phyloP scores from a whole-genome alignment of 2,888 invertebrate genomes.

The Elmis aenea region DNA sequence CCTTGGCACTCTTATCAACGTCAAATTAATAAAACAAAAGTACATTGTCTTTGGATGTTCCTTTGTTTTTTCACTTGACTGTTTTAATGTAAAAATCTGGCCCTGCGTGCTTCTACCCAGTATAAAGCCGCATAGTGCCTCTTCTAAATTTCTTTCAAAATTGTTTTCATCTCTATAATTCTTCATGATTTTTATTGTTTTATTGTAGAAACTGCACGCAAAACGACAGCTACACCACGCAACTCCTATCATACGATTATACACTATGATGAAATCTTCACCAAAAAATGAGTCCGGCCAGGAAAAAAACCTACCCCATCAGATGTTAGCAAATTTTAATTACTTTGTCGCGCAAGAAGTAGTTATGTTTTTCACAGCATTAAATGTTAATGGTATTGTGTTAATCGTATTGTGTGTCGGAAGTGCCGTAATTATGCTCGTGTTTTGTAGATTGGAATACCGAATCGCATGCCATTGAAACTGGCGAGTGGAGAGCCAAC shows the following conservation, averaged over 20 bases:
- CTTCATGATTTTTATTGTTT: conserved; percentile 3
- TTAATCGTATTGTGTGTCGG: neutral
- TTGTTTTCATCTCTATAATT: too few species aligned
- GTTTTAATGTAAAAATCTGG: too few species aligned
- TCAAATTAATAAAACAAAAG: too few species aligned
- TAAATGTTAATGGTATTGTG: conserved; percentile 38
- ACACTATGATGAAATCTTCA: conserved; percentile 35
- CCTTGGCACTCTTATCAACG: too few species aligned
- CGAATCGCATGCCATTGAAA: conserved; percentile 37
- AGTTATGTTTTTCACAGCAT: conserved; percentile 39
- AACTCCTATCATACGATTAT: conserved; percentile 37
- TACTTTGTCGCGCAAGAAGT: conserved; percentile 38
- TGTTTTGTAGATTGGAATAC: conserved; percentile 40
- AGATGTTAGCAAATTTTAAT: conserved; percentile 33
- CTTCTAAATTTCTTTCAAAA: too few species aligned
- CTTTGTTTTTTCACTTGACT: too few species aligned
- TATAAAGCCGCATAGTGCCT: too few species aligned
- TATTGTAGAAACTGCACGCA: conserved; percentile 34
- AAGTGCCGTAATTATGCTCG: neutral
- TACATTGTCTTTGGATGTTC: too few species aligned
- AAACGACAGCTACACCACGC: conserved; percentile 39
- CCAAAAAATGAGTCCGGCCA: conserved; percentile 22
- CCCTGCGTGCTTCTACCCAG: too few species aligned
- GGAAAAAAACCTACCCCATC: conserved; percentile 29
- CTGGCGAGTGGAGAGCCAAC: conserved; percentile 41